Base-by-base conservation (phyloP, 2,113 vertebrate genomes). In the Merops nubicus region DNA sequence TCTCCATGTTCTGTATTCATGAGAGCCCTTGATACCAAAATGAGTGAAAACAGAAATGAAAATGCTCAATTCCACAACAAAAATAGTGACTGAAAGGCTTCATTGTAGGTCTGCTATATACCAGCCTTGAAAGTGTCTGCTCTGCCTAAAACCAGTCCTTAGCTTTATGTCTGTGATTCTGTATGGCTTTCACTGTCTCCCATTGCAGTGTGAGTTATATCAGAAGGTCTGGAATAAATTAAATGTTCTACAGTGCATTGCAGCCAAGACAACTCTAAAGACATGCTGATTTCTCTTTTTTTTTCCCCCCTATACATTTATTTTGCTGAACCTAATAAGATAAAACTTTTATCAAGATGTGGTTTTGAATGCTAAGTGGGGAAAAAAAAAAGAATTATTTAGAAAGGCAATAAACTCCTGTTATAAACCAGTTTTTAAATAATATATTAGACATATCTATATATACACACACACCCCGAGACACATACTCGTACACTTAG, bases 171-270 rank as follows among this genome's bases (percentile, higher is more conserved):
- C 80, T 91, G 59, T 3, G 8, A 34, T 63, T 88, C 78, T 91
- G 38, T 4, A 29, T 33, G 42, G 59, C 40, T 81, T 78, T 88
- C 26, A 12, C 65, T 50, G 13, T 50, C 67, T 89, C 53, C 78
- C 83, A 76, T 56, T 85, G 62, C 47, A 91, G 40, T 12, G 4
- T 65, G 92, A 97, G 88, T 89, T 91, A 93, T 89, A 78, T 95
- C 75, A 92, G 76, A 95, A 93, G 62, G 82, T 72, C 57, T 90
- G 84, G 87, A 97, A 97, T 92, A 98, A 96, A 97, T 96, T 93
- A 94, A 95, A 79, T 94, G 48, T 64, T 96, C 76, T 78, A 54
- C 78, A 93, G 56, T 82, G 68, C 73, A 73, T 53, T 91, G 80
- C 83, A 95, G 60, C 20, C 36, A 34, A 51, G 70, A 80, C 57